Evolutionary conservation across 1,140 invertebrate species (phyloP).

Genomic region (Gryon sp.): DNA sequence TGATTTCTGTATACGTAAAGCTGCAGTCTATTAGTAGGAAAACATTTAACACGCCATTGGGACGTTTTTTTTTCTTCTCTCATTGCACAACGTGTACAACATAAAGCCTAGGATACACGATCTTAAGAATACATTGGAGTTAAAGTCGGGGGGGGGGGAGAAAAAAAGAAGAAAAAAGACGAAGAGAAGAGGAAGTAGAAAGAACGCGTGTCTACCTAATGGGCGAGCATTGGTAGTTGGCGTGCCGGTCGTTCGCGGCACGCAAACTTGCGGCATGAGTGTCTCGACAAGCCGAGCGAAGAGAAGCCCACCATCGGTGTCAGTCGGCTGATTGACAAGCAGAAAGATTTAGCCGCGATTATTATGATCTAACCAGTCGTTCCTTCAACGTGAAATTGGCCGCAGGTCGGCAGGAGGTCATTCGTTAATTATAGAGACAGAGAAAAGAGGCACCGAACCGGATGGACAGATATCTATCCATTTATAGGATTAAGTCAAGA

Average conservation of each 20-base stretch:
- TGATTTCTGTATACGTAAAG: not conserved
- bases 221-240: slow-evolving; percentile 73
- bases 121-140: slow-evolving; percentile 42
- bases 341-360: slow-evolving; percentile 78
- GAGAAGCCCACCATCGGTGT: slow-evolving; percentile 70
- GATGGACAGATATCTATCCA: slow-evolving; percentile 76
- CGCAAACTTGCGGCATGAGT: slow-evolving; percentile 66
- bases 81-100: slow-evolving; percentile 26
- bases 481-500: slow-evolving; percentile 77
- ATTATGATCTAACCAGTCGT: slow-evolving; percentile 77
- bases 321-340: slow-evolving; percentile 79
- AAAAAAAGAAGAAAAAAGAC: slow-evolving; percentile 36
- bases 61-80: slow-evolving; percentile 28
- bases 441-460: slow-evolving; percentile 53
- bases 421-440: slow-evolving; percentile 78
- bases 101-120: slow-evolving; percentile 42
- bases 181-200: slow-evolving; percentile 69
- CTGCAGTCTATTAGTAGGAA: slow-evolving; percentile 19
- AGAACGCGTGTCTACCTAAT: slow-evolving; percentile 71
- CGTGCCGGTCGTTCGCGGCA: slow-evolving; percentile 69
- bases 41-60: slow-evolving; percentile 21
- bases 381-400: slow-evolving; percentile 74
- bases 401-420: slow-evolving; percentile 75
- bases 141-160: no score
- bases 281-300: slow-evolving; percentile 56